Evolutionary conservation across 2,113 vertebrate species (phyloP), one percentile per base, ranked within the genome.

Genomic region (Syngnathus typhle): DNA sequence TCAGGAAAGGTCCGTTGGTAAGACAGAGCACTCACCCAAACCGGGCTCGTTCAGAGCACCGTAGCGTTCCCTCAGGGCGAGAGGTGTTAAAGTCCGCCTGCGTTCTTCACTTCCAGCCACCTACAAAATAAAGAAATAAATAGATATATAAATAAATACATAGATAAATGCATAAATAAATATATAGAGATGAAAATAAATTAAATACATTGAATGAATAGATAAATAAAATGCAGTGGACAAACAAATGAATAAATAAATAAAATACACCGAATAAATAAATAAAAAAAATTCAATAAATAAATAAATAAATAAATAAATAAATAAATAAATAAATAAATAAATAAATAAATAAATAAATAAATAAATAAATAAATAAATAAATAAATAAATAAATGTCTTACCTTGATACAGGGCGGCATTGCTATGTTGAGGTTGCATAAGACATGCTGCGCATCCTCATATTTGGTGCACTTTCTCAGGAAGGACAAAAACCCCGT

Each of bases 341-440:
- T 27, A 27, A 27, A 27, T 32, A 32, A 32, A 32, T 32, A 32
- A 32, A 32, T 32, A n/a, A 9, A 62, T 54, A 65, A 67, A 61
- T 41, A n/a, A n/a, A 9, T 23, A 23, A 58, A 58, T 15, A 58
- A 58, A 56, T 15, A 36, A 15, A 4, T 52, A 49, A 49, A 27
- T 0, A 27, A 8, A 55, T 23, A 55, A 1, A 32, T 12, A 58
- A 6, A 60, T 36, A 1, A 13, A 69, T 47, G 27, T 5, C 68
- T 68, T 82, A 98, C 97, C 95, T 98, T 98, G 76, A 92, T 88
- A 79, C 94, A 98, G 47, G 95, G 94, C 0, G 97, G 97, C 90
- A 99, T 95, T 76, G 89, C 91, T 89, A 99, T 91, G 83, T 96
- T 98, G 74, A 99, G 88, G 87, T 99, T 98, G 83, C 97, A 99